phyloP scores from a whole-genome alignment of 2,888 invertebrate genomes.

The Emmelina monodactyla region DNA sequence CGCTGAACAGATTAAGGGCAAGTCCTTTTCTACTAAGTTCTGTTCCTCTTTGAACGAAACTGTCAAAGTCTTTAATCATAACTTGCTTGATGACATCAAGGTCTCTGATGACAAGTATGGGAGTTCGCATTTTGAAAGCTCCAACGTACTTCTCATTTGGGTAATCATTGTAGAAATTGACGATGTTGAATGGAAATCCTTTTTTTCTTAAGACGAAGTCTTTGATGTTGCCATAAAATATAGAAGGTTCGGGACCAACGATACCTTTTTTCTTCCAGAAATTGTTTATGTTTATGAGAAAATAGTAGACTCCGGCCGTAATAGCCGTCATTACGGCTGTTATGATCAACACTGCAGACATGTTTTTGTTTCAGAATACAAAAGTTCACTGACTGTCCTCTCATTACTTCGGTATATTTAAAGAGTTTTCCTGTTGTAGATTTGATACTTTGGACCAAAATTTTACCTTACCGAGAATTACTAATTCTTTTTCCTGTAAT shows the following conservation, averaged over 20 bases:
- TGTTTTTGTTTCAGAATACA: too few species aligned
- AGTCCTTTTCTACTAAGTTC: conserved; percentile 25
- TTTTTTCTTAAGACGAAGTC: conserved; percentile 13
- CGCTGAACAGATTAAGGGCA: conserved; percentile 33
- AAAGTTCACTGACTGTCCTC: too few species aligned
- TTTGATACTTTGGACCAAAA: too few species aligned
- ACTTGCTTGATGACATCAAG: too few species aligned
- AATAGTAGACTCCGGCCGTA: conserved; percentile 20
- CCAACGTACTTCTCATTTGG: conserved; percentile 33
- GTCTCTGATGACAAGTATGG: too few species aligned
- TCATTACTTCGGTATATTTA: too few species aligned
- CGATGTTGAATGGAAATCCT: conserved; percentile 18
- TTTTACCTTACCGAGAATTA: too few species aligned
- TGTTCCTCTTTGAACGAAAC: conserved; percentile 27
- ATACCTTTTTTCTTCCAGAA: conserved; percentile 27
- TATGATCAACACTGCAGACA: too few species aligned
- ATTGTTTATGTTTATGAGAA: conserved; percentile 19
- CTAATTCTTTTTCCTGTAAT: too few species aligned
- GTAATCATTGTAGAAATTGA: conserved; percentile 29
- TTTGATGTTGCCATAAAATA: conserved; percentile 18
- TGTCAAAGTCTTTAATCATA: conserved; percentile 32
- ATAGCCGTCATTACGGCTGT: too few species aligned
- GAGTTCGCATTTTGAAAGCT: conserved; percentile 27
- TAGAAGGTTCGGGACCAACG: conserved; percentile 25
- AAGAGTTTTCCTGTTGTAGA: too few species aligned